These are phyloP conservation scores for Tokudaia muenninki DNA, from an alignment of 2,797 vertebrate genomes.

Conservation along the genomic window DNA sequence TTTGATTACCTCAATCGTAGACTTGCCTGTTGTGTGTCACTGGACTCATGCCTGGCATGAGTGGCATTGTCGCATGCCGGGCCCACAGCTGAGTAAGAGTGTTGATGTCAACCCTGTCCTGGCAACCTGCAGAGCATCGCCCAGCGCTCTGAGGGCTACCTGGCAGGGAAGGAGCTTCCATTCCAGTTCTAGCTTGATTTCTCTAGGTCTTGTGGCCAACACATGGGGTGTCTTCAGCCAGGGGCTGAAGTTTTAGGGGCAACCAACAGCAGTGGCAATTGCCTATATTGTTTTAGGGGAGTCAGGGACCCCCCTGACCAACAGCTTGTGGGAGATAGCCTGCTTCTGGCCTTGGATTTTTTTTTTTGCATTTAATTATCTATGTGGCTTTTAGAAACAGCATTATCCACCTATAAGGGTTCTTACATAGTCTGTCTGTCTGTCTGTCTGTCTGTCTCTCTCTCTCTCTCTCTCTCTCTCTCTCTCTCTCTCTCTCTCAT, in stretches of 20 bases:
- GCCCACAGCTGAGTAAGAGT: neutral
- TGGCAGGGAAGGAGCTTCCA: neutral
- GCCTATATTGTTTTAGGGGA: neutral
- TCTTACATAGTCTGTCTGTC: neutral
- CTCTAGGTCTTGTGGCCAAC: neutral
- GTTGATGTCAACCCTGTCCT: neutral
- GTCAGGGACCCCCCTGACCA: neutral
- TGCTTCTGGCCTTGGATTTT: neutral
- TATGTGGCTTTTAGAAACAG: neutral
- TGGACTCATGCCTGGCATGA: neutral
- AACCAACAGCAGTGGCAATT: neutral
- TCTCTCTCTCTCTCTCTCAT: too few relatives aligned
- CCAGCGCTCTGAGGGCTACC: neutral
- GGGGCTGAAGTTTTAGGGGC: neutral
- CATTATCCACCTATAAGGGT: neutral
- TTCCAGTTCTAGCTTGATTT: neutral
- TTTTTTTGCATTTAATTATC: neutral
- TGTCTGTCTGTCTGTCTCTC: neutral
- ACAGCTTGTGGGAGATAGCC: neutral
- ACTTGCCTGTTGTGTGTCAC: neutral
- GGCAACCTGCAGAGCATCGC: neutral
- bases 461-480: too few relatives aligned
- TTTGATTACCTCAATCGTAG: neutral
- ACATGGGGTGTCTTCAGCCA: neutral
- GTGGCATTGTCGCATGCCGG: neutral